Evolutionary conservation across 2,888 invertebrate genomes (phyloP).

Genomic region (Iselma pallidipennis): DNA sequence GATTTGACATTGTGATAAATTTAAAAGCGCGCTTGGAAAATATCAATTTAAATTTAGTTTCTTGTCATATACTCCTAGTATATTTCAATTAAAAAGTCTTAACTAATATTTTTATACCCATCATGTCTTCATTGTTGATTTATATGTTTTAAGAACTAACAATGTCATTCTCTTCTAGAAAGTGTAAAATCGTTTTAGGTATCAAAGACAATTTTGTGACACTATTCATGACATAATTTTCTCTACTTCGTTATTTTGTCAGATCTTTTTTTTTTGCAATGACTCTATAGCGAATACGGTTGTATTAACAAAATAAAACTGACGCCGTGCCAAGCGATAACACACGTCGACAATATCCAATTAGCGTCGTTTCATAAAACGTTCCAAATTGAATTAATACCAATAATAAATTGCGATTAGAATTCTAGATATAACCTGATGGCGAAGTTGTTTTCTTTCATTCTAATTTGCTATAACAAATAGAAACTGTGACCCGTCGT

Average conservation of each 20-base stretch:
- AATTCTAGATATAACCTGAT: slow-evolving; percentile 17
- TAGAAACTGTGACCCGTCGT: slow-evolving; percentile 11
- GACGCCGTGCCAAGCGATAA: neutral
- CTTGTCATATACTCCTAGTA: no score
- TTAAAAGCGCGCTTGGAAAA: neutral
- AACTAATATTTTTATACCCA: no score
- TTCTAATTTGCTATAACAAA: no score
- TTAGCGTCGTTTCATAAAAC: neutral
- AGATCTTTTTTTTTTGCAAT: no score
- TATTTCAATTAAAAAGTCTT: no score
- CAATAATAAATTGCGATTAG: neutral
- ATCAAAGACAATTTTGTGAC: no score
- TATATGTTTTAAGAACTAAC: neutral
- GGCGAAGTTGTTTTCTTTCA: no score
- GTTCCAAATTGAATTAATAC: slow-evolving; percentile 3
- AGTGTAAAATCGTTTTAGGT: no score
- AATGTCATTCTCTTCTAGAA: no score
- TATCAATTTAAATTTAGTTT: neutral
- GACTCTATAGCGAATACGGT: neutral
- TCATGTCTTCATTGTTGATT: neutral
- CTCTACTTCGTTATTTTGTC: no score
- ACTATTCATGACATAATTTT: no score
- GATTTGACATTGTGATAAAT: neutral
- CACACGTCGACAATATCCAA: neutral
- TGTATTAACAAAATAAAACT: neutral